These are phyloP conservation scores for Bombycilla garrulus DNA, from an alignment of 2,113 vertebrate genomes.

Conservation along the genomic window DNA sequence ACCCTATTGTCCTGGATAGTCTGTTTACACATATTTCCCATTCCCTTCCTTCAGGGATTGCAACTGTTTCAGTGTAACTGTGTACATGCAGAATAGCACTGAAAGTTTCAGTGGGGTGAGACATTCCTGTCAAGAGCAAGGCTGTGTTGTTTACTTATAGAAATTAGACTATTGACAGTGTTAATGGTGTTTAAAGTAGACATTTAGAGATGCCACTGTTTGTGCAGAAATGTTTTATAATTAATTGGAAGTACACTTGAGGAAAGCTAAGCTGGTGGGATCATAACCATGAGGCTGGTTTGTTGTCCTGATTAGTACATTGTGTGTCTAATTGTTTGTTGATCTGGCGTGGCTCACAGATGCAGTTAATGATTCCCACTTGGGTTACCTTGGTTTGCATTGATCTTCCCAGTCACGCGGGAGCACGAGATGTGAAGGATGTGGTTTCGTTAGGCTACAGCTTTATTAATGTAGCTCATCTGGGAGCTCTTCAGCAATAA, in stretches of 20 bases:
- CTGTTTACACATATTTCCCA: not conserved
- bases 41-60: not conserved
- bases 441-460: constrained; percentile 34
- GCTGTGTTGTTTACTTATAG: not conserved
- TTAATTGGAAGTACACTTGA: constrained; percentile 40
- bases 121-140: not conserved
- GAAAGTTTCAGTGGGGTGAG: not conserved
- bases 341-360: not conserved
- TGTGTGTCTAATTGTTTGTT: constrained; percentile 33
- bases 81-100: not conserved
- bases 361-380: constrained; percentile 44
- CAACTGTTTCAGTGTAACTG: not conserved
- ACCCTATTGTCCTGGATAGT: not conserved
- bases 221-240: not conserved
- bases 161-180: constrained; percentile 32
- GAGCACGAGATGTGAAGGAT: constrained; percentile 17
- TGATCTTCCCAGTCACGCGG: constrained; percentile 14
- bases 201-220: constrained; percentile 7
- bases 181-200: constrained; percentile 35
- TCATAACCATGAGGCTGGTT: not conserved
- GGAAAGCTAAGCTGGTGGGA: constrained; percentile 26
- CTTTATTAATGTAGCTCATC: constrained; percentile 36
- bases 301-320: constrained; percentile 26
- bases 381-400: constrained; percentile 31
- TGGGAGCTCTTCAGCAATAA: constrained; percentile 1